Conservation (phyloP, 2,888 invertebrate genomes). For the Fissipunctia ypsillon region DNA sequence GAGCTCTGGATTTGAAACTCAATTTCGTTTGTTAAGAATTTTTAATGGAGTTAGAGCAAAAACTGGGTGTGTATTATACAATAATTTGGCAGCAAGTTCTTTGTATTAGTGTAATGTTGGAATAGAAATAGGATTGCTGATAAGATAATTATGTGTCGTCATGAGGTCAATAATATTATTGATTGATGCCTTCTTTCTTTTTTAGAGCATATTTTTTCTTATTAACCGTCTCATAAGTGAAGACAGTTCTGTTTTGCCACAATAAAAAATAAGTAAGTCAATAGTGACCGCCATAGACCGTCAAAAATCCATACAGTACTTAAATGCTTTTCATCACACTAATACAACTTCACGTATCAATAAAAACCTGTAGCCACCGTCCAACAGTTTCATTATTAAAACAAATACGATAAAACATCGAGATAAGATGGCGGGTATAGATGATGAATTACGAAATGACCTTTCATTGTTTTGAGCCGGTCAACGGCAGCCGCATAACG, state of each 20-base stretch:
- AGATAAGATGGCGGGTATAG: slow-evolving; percentile 74
- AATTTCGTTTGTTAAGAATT: slow-evolving; percentile 44
- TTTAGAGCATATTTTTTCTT: background rate
- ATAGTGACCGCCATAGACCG: too few relatives aligned
- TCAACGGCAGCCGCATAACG: slow-evolving; percentile 69
- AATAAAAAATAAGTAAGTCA: background rate
- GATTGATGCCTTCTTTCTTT: slow-evolving; percentile 10
- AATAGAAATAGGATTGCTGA: slow-evolving; percentile 22
- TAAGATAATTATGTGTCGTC: slow-evolving; percentile 17
- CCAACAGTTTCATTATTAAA: slow-evolving; percentile 52
- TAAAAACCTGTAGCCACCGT: slow-evolving; percentile 31
- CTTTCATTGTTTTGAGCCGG: slow-evolving; percentile 75
- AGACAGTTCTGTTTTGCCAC: background rate
- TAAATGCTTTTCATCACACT: background rate
- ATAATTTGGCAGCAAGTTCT: slow-evolving; percentile 39
- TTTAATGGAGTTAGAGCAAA: slow-evolving; percentile 32
- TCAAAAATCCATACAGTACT: background rate
- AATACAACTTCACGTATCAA: slow-evolving; percentile 31
- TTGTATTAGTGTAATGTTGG: slow-evolving; percentile 5
- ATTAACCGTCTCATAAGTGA: background rate
- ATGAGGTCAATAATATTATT: slow-evolving; percentile 7
- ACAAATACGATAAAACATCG: slow-evolving; percentile 60
- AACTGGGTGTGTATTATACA: slow-evolving; percentile 28
- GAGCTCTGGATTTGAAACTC: slow-evolving; percentile 46
- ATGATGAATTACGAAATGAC: slow-evolving; percentile 76